A percentile compares a stretch with the other conserved stretches of the same genome.
Evolutionary conservation across 2,113 vertebrate genomes (phyloP).

Genomic region (Prinia subflava): DNA sequence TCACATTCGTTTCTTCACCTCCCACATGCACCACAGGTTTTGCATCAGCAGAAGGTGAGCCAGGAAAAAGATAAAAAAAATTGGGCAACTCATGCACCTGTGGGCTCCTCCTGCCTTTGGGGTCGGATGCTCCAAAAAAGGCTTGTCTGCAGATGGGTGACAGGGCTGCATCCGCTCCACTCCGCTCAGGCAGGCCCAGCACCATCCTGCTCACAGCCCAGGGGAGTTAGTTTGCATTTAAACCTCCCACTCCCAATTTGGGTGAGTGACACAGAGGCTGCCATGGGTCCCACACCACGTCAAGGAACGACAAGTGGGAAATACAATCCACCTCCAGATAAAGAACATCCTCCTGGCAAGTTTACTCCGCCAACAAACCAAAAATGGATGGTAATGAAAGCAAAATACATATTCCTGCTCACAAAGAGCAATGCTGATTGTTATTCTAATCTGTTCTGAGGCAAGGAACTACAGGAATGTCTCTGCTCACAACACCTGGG

Average conservation of each 20-base stretch:
- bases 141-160: constrained; percentile 24
- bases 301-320: background rate
- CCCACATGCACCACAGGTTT: constrained; percentile 60
- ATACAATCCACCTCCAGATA: background rate
- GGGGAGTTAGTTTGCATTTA: background rate
- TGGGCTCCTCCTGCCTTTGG: background rate
- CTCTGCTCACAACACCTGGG: background rate
- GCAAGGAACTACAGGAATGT: background rate
- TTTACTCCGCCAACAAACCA: background rate
- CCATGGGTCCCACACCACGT: rapidly evolving
- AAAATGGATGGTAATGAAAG: background rate
- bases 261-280: background rate
- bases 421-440: background rate
- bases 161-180: background rate
- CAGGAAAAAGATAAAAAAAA: constrained; percentile 19
- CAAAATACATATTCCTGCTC: constrained; percentile 1
- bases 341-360: background rate
- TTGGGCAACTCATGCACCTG: constrained; percentile 22
- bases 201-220: background rate
- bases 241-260: background rate
- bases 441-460: background rate
- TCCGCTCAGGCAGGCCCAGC: background rate
- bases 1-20: constrained; percentile 53
- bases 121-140: constrained; percentile 46
- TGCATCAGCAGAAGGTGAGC: constrained; percentile 42